Percentiles rank a stretch among this genome's conserved stretches.
phyloP scores from a whole-genome alignment of 2,888 invertebrate genomes.

The Amphipoea oculea region DNA sequence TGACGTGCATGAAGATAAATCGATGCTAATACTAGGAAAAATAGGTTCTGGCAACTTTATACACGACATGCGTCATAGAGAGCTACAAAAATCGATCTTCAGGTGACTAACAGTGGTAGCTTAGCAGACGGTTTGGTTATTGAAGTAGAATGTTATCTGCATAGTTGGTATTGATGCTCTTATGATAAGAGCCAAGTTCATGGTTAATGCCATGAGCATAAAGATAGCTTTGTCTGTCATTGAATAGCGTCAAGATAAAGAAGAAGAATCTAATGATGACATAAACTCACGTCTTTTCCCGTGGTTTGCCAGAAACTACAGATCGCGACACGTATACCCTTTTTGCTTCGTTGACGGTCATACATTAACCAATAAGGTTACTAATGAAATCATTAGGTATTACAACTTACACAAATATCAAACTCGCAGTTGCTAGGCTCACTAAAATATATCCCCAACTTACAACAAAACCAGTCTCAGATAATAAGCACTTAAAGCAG shows the following conservation, averaged over 20 bases:
- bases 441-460: constrained; percentile 2
- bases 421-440: constrained; percentile 2
- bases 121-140: not conserved
- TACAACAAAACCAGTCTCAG: constrained; percentile 22
- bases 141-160: not conserved
- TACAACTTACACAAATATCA: not conserved
- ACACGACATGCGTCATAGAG: constrained; percentile 8
- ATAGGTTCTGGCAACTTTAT: not conserved
- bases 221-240: not conserved
- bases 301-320: too few species aligned
- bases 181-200: not conserved
- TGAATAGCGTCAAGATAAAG: not conserved
- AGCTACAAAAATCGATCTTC: constrained; percentile 6
- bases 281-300: too few species aligned
- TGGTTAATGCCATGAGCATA: not conserved
- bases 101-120: not conserved
- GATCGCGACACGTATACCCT: too few species aligned
- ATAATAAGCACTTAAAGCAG: constrained; percentile 38
- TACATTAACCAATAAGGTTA: too few species aligned
- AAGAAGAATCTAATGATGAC: not conserved
- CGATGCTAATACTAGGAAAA: not conserved
- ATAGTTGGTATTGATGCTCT: not conserved
- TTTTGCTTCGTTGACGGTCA: too few species aligned
- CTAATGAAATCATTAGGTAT: not conserved
- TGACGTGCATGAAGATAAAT: not conserved